These are phyloP conservation scores for Triops longicaudatus DNA, from an alignment of 1,140 invertebrate genomes.

Conservation along the genomic window DNA sequence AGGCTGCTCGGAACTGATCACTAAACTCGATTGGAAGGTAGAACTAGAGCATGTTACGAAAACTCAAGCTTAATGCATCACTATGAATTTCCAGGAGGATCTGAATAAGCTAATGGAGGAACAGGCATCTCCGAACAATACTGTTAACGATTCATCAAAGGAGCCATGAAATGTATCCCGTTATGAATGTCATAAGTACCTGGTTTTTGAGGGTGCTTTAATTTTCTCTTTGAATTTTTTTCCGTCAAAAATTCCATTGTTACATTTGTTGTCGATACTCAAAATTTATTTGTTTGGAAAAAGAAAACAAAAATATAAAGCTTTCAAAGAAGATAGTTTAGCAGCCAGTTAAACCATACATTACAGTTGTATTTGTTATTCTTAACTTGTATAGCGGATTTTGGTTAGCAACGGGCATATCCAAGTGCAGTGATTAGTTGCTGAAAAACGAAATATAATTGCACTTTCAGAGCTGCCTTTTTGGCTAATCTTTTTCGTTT, in stretches of 20 bases:
- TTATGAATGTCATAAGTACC: neutral
- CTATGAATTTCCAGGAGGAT: neutral
- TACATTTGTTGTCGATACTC: slow-evolving; percentile 2
- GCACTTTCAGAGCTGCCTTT: neutral
- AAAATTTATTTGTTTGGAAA: neutral
- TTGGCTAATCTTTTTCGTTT: neutral
- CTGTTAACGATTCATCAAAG: neutral
- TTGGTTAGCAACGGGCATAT: slow-evolving; percentile 1
- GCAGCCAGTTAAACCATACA: neutral
- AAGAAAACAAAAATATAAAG: neutral
- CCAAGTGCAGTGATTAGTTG: neutral
- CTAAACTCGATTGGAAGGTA: slow-evolving; percentile 69
- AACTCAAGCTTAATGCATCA: neutral
- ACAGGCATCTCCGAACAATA: neutral
- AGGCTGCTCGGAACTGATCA: slow-evolving; percentile 65
- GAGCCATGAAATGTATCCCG: neutral
- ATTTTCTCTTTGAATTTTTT: neutral
- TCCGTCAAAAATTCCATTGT: neutral
- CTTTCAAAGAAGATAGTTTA: neutral
- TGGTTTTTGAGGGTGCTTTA: neutral
- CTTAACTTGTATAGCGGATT: slow-evolving; percentile 6
- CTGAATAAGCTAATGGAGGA: neutral
- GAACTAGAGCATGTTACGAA: slow-evolving; percentile 29
- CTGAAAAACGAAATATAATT: neutral
- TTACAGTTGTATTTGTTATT: neutral